Conservation (phyloP, 2,113 vertebrate genomes). For the Pseudopipra pipra region DNA sequence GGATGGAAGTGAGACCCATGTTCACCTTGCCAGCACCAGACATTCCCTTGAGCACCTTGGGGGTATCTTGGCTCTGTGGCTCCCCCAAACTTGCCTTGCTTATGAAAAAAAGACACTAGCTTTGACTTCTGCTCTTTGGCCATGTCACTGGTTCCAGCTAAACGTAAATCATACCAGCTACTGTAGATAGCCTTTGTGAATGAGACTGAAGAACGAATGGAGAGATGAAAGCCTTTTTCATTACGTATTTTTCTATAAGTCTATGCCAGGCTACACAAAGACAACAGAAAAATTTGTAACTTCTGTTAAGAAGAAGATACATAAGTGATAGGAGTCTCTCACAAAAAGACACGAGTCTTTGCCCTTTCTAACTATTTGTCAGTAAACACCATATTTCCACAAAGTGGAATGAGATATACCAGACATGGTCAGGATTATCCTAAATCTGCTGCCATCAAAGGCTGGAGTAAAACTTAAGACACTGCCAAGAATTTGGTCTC, state of each 20-base stretch:
- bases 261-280: background rate
- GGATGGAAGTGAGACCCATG: background rate
- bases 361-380: background rate
- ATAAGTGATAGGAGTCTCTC: background rate
- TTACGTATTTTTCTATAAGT: background rate
- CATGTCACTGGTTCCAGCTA: background rate
- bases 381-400: background rate
- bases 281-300: background rate
- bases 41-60: background rate
- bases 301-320: background rate
- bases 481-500: background rate
- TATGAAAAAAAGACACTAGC: background rate
- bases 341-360: background rate
- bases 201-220: background rate
- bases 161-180: background rate
- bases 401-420: background rate
- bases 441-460: background rate
- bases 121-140: background rate
- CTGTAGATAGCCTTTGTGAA: too few relatives aligned
- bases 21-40: background rate
- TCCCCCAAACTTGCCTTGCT: rapidly evolving
- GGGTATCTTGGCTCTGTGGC: rapidly evolving
- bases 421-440: background rate
- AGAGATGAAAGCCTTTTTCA: background rate
- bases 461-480: background rate